Conservation (phyloP, 1,140 invertebrate genomes). For the Maconellicoccus hirsutus region DNA sequence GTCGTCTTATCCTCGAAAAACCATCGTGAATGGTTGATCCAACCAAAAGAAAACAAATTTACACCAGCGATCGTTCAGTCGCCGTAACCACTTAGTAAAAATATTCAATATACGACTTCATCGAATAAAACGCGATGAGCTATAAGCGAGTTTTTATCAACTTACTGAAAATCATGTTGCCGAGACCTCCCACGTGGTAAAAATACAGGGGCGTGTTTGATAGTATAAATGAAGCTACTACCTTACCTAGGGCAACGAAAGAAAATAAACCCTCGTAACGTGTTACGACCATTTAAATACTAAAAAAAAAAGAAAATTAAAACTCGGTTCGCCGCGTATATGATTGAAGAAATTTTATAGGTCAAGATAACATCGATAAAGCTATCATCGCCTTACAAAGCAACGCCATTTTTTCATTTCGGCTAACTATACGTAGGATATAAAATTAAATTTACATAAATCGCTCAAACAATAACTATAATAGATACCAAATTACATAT, state of each 20-base stretch:
- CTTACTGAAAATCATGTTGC: background rate
- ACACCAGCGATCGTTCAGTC: background rate
- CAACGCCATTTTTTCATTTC: background rate
- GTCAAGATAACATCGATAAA: background rate
- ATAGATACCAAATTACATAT: background rate
- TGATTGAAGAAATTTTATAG: background rate
- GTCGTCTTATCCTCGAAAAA: too few species aligned
- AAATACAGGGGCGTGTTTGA: background rate
- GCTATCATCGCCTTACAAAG: background rate
- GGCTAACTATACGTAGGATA: background rate
- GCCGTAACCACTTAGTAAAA: background rate
- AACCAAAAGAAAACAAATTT: too few species aligned
- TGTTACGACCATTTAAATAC: background rate
- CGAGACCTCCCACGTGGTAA: background rate
- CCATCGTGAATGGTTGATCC: too few species aligned
- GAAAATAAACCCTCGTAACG: background rate
- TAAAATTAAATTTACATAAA: background rate
- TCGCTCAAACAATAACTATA: background rate
- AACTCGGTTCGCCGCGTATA: background rate
- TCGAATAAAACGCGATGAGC: background rate
- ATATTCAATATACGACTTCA: background rate
- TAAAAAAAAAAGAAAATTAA: background rate
- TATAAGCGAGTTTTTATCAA: background rate
- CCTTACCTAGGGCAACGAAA: background rate
- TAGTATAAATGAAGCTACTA: background rate